These are phyloP conservation scores for Apteryx mantelli DNA, from an alignment of 2,113 vertebrate species.

Conservation along the genomic window DNA sequence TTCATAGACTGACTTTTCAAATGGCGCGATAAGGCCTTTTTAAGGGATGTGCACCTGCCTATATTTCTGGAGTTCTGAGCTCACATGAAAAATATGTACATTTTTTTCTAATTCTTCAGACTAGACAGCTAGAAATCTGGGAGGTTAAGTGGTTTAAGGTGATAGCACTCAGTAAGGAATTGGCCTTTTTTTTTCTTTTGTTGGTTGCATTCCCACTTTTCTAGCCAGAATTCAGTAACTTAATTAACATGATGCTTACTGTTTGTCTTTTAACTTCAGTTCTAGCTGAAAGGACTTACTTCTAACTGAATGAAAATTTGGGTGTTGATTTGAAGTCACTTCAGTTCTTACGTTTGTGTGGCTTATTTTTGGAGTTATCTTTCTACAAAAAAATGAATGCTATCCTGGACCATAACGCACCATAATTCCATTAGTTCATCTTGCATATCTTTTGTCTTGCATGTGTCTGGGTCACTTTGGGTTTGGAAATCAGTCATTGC, in stretches of 20 bases:
- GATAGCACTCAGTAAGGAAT: background rate
- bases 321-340: background rate
- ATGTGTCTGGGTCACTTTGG: rapidly evolving
- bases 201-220: background rate
- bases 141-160: background rate
- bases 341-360: background rate
- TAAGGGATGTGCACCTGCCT: background rate
- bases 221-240: background rate
- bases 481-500: background rate
- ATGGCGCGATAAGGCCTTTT: background rate
- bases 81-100: background rate
- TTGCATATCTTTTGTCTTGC: background rate
- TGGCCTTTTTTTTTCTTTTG: background rate
- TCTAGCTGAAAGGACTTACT: background rate
- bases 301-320: background rate
- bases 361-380: background rate
- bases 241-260: background rate
- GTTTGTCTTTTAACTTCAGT: background rate
- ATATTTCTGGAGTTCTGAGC: background rate
- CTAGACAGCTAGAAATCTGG: background rate
- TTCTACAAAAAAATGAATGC: background rate
- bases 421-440: background rate
- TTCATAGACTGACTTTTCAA: background rate
- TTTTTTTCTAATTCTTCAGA: background rate
- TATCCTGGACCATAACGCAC: rapidly evolving